Base-by-base conservation (phyloP, 2,113 vertebrate species). In the Ciconia stormi region DNA sequence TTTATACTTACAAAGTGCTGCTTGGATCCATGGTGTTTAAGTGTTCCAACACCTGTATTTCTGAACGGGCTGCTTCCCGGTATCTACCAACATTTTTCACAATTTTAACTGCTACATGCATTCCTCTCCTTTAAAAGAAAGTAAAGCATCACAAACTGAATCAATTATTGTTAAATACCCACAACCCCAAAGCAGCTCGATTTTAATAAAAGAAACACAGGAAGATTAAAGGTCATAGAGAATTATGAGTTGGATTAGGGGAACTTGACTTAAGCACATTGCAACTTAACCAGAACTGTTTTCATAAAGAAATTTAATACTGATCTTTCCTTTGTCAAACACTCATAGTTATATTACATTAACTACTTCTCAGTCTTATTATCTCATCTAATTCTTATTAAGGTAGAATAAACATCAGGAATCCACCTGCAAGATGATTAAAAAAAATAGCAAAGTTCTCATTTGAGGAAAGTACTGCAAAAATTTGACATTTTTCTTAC, bases 41-140 rank as follows among this genome's bases (percentile, higher is more conserved):
- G 90, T 99, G 98, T 69, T 99, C 98, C 93, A 99, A 98, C 72
- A 99, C 99, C 96, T 99, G 98, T 96, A 99, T 99, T 98, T 99
- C 99, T 96, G 99, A 99, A 96, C 98, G 98, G 65, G 99, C 99
- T 83, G 99, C 99, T 91, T 99, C 99, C 61, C 99, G 98, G 97
- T 99, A 99, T 96, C 99, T 99, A 96, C 99, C 99, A 97, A 99
- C 98, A 97, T 99, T 99, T 99, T 99, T 99, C 97, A 99, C 99
- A 73, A 99, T 99, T 99, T 99, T 99, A 98, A 99, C 98, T 95
- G 99, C 99, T 74, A 99, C 98, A 79, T 98, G 99, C 95, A 98
- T 98, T 96, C 98, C 98, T 92, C 98, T 97, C 98, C 98, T 97
- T 95, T 59, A 93, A 97, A 98, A 98, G 18, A 93, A 98, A 97